phyloP scores from a whole-genome alignment of 92 coral and sea anemone genomes.

The Anthopleura xanthogrammica region DNA sequence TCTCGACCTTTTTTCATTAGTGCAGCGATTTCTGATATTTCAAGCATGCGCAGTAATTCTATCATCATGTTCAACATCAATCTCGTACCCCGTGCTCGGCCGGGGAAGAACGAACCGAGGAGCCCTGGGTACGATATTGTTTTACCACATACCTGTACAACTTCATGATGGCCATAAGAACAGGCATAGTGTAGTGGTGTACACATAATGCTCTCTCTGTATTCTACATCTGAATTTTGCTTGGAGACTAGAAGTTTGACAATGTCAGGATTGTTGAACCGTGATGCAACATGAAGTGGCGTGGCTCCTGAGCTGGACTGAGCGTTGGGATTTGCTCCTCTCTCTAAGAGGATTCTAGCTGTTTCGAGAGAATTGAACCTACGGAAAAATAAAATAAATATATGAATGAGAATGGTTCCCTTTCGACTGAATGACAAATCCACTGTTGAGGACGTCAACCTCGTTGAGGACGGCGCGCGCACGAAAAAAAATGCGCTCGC shows the following conservation, averaged over 20 bases:
- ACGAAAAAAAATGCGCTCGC: too few species aligned
- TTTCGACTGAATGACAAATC: neutral
- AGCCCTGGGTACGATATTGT: too few species aligned
- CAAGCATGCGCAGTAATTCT: too few species aligned
- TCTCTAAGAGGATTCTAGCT: slow-evolving; percentile 37
- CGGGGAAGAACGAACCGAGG: too few species aligned
- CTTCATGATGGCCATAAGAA: slow-evolving; percentile 42
- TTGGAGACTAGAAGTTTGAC: slow-evolving; percentile 37
- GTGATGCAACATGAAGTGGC: slow-evolving; percentile 46
- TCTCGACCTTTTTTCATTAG: too few species aligned
- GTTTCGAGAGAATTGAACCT: slow-evolving; percentile 46
- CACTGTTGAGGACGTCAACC: too few species aligned
- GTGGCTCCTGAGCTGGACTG: slow-evolving; percentile 21
- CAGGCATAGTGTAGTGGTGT: slow-evolving; percentile 51
- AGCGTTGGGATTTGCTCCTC: slow-evolving; percentile 44
- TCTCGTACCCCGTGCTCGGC: too few species aligned
- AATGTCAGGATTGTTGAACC: slow-evolving; percentile 38
- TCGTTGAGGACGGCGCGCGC: too few species aligned
- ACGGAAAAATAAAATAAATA: neutral
- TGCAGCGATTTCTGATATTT: neutral
- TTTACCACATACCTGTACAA: neutral
- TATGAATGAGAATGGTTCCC: neutral
- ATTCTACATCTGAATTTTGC: slow-evolving; percentile 32
- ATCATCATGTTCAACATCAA: too few species aligned
- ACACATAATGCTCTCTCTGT: slow-evolving; percentile 22